Evolutionary conservation across 2,888 invertebrate genomes (phyloP), one percentile per base, ranked within the genome.

Genomic region (Cryptocephalus primarius): DNA sequence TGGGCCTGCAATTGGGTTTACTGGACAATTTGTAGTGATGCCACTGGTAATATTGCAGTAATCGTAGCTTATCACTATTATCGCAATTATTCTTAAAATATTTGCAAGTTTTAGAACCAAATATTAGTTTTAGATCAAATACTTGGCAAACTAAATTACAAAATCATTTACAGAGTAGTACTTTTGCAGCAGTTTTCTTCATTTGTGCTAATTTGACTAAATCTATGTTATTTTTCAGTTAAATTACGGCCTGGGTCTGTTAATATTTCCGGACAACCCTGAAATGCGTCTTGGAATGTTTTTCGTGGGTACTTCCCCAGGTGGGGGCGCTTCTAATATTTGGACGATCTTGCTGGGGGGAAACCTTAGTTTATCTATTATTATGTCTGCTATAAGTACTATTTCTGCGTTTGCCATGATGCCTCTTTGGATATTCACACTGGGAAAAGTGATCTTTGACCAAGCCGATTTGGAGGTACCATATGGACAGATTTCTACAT

Each of bases 311-410:
- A 85, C 88, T 32, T 83, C 88, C 6, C 91, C 92, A 0, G 88
- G 86, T 12, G 92, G 96, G 1, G 95, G 94, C 0, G 92, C 93
- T 32, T 94, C 94, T 43, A 97, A 97, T 69, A 88, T 95, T 60
- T 97, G 95, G 92, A 87, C 93, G 0, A 82, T 88, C 53, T 78
- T 95, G 11, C 74, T 96, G 1, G 87, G 85, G 4, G 96, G 93
- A 6, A 95, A 96, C 70, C 78, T 95, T 8, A 85, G 92, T 67
- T 75, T 97, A 36, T 93, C 93, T 0, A 81, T 96, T 40, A 86
- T 95, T n/a, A 93, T 97, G 94, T 96, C 96, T 0, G 82, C 93
- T 4, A 57, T 67, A 42, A 65, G 90, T 48, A 94, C 91, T 3
- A 67, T 95, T 3, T 83, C 84, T 0, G 85, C 94, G 0, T 86